phyloP scores from a whole-genome alignment of 1,140 invertebrate species.

The Eupeodes corollae region DNA sequence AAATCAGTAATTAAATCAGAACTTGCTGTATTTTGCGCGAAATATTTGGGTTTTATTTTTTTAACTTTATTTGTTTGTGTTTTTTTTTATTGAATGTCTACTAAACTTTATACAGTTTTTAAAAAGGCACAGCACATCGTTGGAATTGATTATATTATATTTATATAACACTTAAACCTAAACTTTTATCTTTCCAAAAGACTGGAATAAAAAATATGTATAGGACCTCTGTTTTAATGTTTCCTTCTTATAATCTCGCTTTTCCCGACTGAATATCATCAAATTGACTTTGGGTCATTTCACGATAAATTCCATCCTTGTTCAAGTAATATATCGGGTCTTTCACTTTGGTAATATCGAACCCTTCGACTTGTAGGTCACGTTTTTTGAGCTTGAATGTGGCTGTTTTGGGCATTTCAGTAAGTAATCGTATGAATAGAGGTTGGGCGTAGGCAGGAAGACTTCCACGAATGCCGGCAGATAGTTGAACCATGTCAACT shows the following conservation, averaged over 20 bases:
- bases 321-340: conserved; percentile 68
- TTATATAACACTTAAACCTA: no score
- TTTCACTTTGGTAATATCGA: conserved; percentile 47
- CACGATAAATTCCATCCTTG: conserved; percentile 50
- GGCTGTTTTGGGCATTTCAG: conserved; percentile 70
- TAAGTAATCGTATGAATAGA: conserved; percentile 74
- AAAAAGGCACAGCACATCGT: no score
- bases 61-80: no score
- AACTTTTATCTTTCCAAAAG: no score
- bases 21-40: no score
- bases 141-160: no score
- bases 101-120: no score
- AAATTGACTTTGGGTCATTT: conserved; percentile 54
- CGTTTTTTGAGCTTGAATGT: conserved; percentile 88
- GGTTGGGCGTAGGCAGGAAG: conserved; percentile 79
- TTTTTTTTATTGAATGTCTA: no score
- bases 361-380: conserved; percentile 69
- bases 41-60: no score
- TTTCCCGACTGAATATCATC: conserved; percentile 49
- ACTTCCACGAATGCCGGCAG: conserved; percentile 49
- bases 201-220: no score
- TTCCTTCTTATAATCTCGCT: conserved; percentile 42
- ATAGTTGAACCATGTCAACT: conserved; percentile 54
- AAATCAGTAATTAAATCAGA: no score
- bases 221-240: neutral